Percentiles rank a stretch among this genome's conserved stretches.
These are phyloP conservation scores for Sinella curviseta DNA, from an alignment of 1,140 invertebrate genomes.

Conservation along the genomic window DNA sequence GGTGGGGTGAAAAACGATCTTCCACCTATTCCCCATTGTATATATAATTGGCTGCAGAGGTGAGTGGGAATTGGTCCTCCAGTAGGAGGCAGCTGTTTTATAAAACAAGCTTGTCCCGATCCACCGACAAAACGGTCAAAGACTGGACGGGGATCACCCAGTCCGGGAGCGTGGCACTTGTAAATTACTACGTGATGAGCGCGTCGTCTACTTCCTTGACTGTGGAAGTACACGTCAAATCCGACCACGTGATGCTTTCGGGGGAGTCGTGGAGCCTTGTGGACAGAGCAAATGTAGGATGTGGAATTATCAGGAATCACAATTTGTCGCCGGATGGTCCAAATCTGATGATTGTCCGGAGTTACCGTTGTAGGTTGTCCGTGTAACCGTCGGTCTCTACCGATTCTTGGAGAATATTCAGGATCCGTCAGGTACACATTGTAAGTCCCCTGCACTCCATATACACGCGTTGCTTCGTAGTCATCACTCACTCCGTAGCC, in stretches of 20 bases:
- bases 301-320: background rate
- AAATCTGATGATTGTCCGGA: background rate
- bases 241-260: constrained; percentile 6
- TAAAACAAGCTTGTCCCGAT: background rate
- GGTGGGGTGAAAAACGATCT: background rate
- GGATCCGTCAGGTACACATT: background rate
- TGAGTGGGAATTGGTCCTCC: background rate
- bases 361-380: background rate
- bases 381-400: background rate
- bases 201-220: background rate
- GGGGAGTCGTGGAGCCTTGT: background rate
- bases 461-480: background rate
- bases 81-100: background rate
- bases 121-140: background rate
- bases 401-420: background rate
- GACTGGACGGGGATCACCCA: background rate
- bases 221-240: background rate
- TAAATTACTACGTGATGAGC: background rate
- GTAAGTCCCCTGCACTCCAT: background rate
- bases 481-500: background rate
- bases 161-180: background rate
- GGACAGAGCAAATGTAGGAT: background rate
- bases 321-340: background rate
- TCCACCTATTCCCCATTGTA: background rate
- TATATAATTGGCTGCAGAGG: background rate